Percentiles rank a stretch among this genome's conserved stretches.
Conservation (phyloP, 1,140 invertebrate species). For the Neodiprion lecontei region DNA sequence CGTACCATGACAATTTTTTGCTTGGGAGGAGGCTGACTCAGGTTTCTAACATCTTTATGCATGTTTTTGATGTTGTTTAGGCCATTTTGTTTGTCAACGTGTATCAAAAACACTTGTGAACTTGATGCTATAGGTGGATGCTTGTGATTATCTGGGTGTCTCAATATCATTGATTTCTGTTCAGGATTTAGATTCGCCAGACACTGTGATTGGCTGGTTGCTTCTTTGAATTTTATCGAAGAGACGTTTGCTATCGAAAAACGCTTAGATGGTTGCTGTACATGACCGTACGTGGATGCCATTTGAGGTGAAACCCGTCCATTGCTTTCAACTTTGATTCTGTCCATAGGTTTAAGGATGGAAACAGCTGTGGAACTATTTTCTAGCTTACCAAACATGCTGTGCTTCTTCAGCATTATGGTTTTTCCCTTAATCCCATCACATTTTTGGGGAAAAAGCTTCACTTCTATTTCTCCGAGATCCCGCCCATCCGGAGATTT, state of each 20-base stretch:
- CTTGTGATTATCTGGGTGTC: not conserved
- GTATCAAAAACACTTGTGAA: not conserved
- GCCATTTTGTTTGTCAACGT: not conserved
- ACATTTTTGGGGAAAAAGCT: conserved; percentile 20
- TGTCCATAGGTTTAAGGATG: not conserved
- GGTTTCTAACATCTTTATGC: not conserved
- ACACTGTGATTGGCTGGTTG: not conserved
- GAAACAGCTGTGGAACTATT: not conserved
- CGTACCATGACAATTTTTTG: conserved; percentile 2
- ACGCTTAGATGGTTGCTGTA: not conserved
- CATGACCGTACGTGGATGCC: not conserved
- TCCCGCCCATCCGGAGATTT: conserved; percentile 39
- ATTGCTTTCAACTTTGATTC: not conserved
- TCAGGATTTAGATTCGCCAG: not conserved
- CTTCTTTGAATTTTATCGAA: not conserved
- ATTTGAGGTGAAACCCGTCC: not conserved
- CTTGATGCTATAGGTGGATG: not conserved
- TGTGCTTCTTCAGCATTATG: conserved; percentile 15
- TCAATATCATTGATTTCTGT: not conserved
- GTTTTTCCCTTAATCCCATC: conserved; percentile 9
- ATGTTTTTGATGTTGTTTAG: not conserved
- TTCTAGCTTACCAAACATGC: not conserved
- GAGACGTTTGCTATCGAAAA: not conserved
- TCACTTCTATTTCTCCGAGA: conserved; percentile 42
- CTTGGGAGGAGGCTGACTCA: not conserved